Conservation (phyloP, 2,888 invertebrate genomes). For the Ochropacha duplaris region DNA sequence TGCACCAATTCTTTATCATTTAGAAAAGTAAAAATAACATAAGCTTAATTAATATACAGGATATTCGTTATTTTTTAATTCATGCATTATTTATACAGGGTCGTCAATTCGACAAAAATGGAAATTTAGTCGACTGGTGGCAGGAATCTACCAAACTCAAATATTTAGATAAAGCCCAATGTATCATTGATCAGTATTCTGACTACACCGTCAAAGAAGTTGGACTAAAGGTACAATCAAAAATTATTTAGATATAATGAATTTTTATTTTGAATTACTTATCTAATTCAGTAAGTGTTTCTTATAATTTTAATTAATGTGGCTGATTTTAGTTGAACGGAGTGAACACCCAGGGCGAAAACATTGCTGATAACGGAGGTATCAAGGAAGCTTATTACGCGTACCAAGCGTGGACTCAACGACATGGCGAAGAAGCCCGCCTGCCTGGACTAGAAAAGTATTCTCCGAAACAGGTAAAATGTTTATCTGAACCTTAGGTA, state of each 20-base stretch:
- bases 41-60: background rate
- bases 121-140: constrained; percentile 98
- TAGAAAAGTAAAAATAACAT: background rate
- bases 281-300: background rate
- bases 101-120: constrained; percentile 95
- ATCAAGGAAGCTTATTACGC: constrained; percentile 95
- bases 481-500: background rate
- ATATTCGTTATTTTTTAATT: too few relatives aligned
- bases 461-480: constrained; percentile 83
- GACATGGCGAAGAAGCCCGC: constrained; percentile 85
- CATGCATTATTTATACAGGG: constrained; percentile 77
- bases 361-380: constrained; percentile 97
- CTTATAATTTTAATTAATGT: background rate
- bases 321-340: constrained; percentile 90
- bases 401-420: constrained; percentile 88
- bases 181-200: constrained; percentile 96
- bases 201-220: constrained; percentile 93
- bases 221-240: constrained; percentile 85
- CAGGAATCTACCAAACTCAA: constrained; percentile 90
- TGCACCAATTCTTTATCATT: too few relatives aligned
- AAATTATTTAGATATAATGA: too few relatives aligned
- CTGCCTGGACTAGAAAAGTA: constrained; percentile 88
- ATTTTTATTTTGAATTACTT: background rate
- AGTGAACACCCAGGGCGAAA: constrained; percentile 95
- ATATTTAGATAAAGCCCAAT: constrained; percentile 92